Evolutionary conservation across 2,113 vertebrate genomes (phyloP).

Genomic region (Opisthocomus hoazin): DNA sequence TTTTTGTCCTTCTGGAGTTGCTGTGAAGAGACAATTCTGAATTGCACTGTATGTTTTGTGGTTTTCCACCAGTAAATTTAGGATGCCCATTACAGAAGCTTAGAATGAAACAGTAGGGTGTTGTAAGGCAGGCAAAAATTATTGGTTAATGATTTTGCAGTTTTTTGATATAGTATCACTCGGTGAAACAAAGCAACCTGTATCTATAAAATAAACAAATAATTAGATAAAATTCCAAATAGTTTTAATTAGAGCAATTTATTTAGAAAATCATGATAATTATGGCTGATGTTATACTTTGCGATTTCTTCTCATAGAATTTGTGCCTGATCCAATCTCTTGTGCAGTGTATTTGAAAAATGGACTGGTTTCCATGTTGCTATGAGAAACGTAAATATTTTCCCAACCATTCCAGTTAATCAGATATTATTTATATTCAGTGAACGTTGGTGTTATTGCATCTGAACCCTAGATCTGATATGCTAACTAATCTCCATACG

Average conservation of each 20-base stretch:
- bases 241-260: neutral
- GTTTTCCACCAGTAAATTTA: neutral
- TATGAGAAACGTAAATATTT: neutral
- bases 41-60: neutral
- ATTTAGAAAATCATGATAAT: neutral
- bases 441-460: neutral
- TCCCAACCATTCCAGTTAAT: neutral
- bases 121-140: neutral
- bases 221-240: neutral
- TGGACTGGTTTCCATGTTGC: neutral
- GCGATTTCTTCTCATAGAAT: neutral
- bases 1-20: neutral
- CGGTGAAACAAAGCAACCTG: neutral
- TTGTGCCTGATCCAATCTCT: neutral
- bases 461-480: neutral
- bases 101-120: neutral
- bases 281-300: neutral
- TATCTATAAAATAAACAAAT: neutral
- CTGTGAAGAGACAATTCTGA: neutral
- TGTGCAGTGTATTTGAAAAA: neutral
- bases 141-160: neutral
- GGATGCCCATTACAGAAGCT: neutral
- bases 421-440: neutral
- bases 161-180: neutral
- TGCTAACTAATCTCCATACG: neutral